A percentile compares a stretch with the other conserved stretches of the same genome.
Conservation (phyloP, 2,888 invertebrate genomes). For the Cerastis leucographa region DNA sequence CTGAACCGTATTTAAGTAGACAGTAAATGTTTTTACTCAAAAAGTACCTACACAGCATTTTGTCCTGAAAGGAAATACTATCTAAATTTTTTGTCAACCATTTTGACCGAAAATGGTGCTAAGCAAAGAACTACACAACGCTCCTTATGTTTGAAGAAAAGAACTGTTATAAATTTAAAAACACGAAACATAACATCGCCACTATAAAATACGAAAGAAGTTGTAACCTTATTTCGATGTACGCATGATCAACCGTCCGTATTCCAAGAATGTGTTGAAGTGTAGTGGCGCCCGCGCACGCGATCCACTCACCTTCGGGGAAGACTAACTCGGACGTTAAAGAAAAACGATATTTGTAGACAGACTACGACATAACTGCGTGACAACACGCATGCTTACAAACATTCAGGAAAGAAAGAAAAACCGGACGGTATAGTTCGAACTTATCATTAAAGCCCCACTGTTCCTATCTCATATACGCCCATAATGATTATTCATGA, state of each 20-base stretch:
- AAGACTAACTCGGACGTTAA: constrained; percentile 66
- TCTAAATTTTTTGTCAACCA: background rate
- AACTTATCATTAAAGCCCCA: constrained; percentile 41
- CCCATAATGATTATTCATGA: constrained; percentile 77
- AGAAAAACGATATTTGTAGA: constrained; percentile 68
- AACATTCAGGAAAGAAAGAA: constrained; percentile 46
- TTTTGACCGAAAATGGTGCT: constrained; percentile 17
- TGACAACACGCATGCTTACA: constrained; percentile 56
- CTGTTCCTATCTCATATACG: constrained; percentile 27
- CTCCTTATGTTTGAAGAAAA: constrained; percentile 9
- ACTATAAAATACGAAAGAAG: constrained; percentile 34
- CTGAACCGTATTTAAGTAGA: background rate
- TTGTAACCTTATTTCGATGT: constrained; percentile 55
- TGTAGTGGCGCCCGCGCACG: constrained; percentile 70
- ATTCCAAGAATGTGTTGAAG: constrained; percentile 72
- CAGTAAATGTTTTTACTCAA: background rate
- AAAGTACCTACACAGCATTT: background rate
- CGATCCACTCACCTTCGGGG: constrained; percentile 75
- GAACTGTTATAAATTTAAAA: constrained; percentile 18
- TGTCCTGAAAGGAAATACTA: background rate
- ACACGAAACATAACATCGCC: constrained; percentile 26
- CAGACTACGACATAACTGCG: constrained; percentile 49
- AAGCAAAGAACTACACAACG: constrained; percentile 27
- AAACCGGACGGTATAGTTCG: constrained; percentile 17
- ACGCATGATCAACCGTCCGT: constrained; percentile 56